Evolutionary conservation across 1,140 invertebrate species (phyloP), one percentile per base, ranked within the genome.

Genomic region (Anadara kagoshimensis): DNA sequence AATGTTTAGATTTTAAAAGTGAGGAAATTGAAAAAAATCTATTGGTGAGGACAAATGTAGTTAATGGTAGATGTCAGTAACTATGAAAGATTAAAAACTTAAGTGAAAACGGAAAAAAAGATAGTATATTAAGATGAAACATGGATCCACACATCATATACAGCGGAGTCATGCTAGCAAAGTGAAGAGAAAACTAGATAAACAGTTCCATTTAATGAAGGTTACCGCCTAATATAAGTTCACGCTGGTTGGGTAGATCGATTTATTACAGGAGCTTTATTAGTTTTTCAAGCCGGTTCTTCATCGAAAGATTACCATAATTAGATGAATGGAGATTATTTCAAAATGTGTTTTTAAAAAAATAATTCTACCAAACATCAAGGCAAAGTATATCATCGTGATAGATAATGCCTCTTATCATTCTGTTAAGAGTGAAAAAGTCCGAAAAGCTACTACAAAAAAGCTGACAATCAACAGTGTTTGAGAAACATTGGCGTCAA

Each of bases 231-330:
- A 8, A 61, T 5, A n/a, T n/a, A 10, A 5, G 16, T 43, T 20
- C 58, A 61, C n/a, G 20, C 8, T 16, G 58, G 36, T 18, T 26
- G 58, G 0, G 0, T 10, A 14, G 10, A 8, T 12, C 7, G 58
- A 22, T 61, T 61, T 43, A 41, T 61, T 16, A 1, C 12, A 18
- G 3, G 36, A 10, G 58, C 58, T 8, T n/a, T 61, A 43, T n/a
- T 61, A 0, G 20, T 61, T 5, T 61, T 16, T 10, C 36, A 61
- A 45, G 58, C 8, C 8, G 29, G 8, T 41, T 61, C 58, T 12
- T 12, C 8, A 11, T 41, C 58, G n/a, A 41, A 41, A 26, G 58
- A 61, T n/a, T 62, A 62, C 29, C 59, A 62, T 62, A 41, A 62
- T 0, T 29, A n/a, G n/a, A 62, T 62, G 43, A 62, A 62, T 1